phyloP scores from a whole-genome alignment of 2,797 vertebrate species.

The Alosa sapidissima region DNA sequence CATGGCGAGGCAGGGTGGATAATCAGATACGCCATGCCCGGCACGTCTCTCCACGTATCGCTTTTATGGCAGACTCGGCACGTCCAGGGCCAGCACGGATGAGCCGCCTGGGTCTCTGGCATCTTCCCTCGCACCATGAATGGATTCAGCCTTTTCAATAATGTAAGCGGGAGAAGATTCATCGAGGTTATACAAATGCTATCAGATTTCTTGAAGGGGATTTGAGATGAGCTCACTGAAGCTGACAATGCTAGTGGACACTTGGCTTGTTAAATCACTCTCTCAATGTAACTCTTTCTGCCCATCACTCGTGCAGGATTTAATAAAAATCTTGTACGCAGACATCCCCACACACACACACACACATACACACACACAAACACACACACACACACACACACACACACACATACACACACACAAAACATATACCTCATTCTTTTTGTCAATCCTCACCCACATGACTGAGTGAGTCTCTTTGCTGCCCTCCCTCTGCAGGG shows the following conservation, averaged over 20 bases:
- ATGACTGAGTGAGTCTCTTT: not conserved
- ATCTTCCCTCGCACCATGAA: not conserved
- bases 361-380: not conserved
- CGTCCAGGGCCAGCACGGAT: not conserved
- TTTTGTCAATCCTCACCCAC: not conserved
- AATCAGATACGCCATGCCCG: not conserved
- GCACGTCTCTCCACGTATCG: not conserved
- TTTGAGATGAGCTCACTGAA: not conserved
- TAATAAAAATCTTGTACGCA: not conserved
- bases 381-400: not conserved
- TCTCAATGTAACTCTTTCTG: too few species aligned
- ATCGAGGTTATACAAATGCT: not conserved
- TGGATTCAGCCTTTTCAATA: not conserved
- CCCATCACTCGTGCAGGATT: too few species aligned
- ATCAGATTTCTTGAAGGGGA: not conserved
- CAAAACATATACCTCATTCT: not conserved
- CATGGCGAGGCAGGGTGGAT: not conserved
- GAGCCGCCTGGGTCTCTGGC: not conserved
- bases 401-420: not conserved
- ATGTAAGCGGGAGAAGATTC: not conserved
- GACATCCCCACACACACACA: not conserved
- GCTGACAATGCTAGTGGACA: not conserved
- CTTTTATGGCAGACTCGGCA: not conserved
- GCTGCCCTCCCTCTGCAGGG: slow-evolving; percentile 71
- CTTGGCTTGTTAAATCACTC: not conserved